These are phyloP conservation scores for Onychomys torridus DNA, from an alignment of 2,797 vertebrate genomes.

Conservation along the genomic window DNA sequence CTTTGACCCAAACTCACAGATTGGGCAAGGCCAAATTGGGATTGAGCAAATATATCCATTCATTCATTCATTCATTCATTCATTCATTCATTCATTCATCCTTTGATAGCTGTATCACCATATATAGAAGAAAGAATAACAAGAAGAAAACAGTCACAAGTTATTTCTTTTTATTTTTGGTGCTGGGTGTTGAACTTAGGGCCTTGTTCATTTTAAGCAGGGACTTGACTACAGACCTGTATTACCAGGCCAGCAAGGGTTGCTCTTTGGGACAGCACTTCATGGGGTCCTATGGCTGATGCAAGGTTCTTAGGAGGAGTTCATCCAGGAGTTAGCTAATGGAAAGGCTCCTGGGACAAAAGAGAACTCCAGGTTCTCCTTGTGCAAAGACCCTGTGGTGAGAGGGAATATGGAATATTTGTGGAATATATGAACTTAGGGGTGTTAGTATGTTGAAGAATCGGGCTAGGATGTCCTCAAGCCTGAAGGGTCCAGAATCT, in stretches of 20 bases:
- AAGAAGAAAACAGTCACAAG: neutral
- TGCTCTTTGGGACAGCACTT: neutral
- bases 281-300: neutral
- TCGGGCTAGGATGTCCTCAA: neutral
- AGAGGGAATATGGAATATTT: neutral
- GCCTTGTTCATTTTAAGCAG: neutral
- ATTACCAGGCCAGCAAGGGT: neutral
- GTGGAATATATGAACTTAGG: neutral
- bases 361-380: neutral
- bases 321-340: neutral
- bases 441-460: neutral
- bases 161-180: neutral
- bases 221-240: neutral
- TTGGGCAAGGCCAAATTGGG: neutral
- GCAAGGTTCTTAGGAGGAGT: neutral
- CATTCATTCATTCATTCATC: neutral
- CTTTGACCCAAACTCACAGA: neutral
- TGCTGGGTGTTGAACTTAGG: neutral
- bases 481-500: neutral
- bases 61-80: neutral
- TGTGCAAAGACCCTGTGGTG: neutral
- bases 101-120: neutral
- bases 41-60: neutral
- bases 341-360: neutral
- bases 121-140: neutral